Percentiles rank a stretch among this genome's conserved stretches.
Evolutionary conservation across 2,113 vertebrate genomes (phyloP).

Genomic region (Burhinus oedicnemus): DNA sequence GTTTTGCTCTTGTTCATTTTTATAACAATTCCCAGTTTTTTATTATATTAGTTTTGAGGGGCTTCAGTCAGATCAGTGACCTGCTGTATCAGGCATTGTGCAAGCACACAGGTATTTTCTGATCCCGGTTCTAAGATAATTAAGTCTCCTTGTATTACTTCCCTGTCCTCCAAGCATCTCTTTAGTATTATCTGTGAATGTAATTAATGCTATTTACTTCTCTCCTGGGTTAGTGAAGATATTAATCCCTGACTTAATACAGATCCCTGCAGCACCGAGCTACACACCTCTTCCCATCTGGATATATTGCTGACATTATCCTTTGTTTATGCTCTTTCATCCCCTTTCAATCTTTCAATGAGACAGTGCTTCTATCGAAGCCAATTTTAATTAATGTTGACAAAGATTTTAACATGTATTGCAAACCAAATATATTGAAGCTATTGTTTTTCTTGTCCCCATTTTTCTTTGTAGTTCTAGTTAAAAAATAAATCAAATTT

Average conservation of each 20-base stretch:
- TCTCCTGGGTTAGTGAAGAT: constrained; percentile 44
- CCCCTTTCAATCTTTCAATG: constrained; percentile 27
- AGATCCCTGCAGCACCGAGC: not conserved
- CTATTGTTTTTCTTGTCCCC: constrained; percentile 11
- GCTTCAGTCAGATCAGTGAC: not conserved
- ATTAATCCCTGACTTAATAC: constrained; percentile 61
- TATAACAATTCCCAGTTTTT: not conserved
- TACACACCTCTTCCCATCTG: constrained; percentile 41
- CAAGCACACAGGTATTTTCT: not conserved
- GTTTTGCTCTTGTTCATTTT: not conserved
- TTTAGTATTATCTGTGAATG: constrained; percentile 52
- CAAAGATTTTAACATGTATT: constrained; percentile 49
- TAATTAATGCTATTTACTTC: constrained; percentile 58
- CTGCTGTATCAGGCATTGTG: not conserved
- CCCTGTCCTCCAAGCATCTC: constrained; percentile 17
- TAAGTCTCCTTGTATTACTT: constrained; percentile 20
- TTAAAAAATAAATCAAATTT: not conserved
- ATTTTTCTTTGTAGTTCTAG: not conserved
- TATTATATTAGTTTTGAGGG: not conserved
- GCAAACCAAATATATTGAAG: constrained; percentile 27
- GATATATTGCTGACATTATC: constrained; percentile 54
- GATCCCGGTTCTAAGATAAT: not conserved
- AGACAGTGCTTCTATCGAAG: constrained; percentile 5
- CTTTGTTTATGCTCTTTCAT: constrained; percentile 65
- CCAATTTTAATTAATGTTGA: constrained; percentile 62